A percentile compares a stretch with the other conserved stretches of the same genome.
Evolutionary conservation across 2,113 vertebrate genomes (phyloP).

Genomic region (Heterotis niloticus): DNA sequence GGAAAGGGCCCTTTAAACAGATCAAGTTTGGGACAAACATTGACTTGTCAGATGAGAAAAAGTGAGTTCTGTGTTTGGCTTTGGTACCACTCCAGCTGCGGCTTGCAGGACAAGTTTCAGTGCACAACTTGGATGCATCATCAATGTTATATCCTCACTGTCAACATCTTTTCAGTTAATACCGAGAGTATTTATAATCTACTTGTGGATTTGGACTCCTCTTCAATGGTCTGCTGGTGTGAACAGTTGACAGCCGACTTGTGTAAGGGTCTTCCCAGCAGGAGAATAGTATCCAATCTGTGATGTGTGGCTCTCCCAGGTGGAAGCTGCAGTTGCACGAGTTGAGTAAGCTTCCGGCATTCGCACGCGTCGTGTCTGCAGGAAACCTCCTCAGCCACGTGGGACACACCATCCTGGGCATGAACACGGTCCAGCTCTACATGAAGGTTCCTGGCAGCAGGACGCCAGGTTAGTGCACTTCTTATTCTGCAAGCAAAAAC

Average conservation of each 20-base stretch:
- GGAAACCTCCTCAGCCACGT: conserved; percentile 96
- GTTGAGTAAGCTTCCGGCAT: conserved; percentile 92
- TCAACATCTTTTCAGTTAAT: too few relatives aligned
- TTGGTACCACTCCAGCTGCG: too few relatives aligned
- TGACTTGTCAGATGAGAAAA: conserved; percentile 95
- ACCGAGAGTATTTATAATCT: too few relatives aligned
- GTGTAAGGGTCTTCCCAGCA: not conserved
- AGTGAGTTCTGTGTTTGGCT: conserved; percentile 67
- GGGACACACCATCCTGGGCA: conserved; percentile 94
- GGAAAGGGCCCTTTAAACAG: conserved; percentile 90
- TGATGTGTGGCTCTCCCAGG: conserved; percentile 53
- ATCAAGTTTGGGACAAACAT: conserved; percentile 98
- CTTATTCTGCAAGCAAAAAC: not conserved
- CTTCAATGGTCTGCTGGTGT: too few relatives aligned
- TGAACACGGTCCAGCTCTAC: conserved; percentile 97
- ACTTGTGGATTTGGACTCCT: too few relatives aligned
- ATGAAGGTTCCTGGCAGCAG: conserved; percentile 98
- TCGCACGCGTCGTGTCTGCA: conserved; percentile 90
- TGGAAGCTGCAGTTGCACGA: conserved; percentile 97
- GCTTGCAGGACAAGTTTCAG: too few relatives aligned
- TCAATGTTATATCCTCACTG: too few relatives aligned
- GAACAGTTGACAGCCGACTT: not conserved
- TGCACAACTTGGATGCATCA: too few relatives aligned
- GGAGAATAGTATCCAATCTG: not conserved
- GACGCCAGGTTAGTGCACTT: conserved; percentile 75